These are phyloP conservation scores for Sminthurides bifidus DNA, from an alignment of 1,140 invertebrate species.

Conservation along the genomic window DNA sequence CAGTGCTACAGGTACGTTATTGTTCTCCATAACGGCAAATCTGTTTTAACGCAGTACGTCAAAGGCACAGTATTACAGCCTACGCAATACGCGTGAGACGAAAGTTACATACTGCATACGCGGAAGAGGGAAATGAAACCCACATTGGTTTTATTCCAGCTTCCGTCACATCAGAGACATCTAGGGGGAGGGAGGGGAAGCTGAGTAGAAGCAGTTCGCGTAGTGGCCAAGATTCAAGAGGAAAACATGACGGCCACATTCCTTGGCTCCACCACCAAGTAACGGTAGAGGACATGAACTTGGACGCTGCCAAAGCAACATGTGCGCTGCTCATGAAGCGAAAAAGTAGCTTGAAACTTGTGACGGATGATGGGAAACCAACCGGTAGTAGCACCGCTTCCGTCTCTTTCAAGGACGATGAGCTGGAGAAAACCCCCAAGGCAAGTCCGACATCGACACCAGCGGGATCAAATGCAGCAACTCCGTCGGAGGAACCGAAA, in stretches of 20 bases:
- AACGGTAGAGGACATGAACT: not conserved
- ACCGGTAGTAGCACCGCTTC: not conserved
- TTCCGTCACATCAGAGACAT: slow-evolving; percentile 12
- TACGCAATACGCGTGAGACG: no score
- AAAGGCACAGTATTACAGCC: not conserved
- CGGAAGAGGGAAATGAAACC: no score
- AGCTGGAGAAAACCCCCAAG: not conserved
- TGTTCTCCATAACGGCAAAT: not conserved
- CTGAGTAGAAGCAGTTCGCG: not conserved
- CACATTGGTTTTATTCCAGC: not conserved
- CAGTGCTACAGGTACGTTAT: not conserved
- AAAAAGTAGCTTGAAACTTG: not conserved
- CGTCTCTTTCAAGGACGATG: not conserved
- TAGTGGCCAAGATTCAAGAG: not conserved
- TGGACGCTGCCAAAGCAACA: slow-evolving; percentile 7
- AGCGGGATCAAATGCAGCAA: not conserved
- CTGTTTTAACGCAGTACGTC: not conserved
- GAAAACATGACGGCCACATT: not conserved
- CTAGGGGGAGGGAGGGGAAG: not conserved
- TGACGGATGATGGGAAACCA: not conserved
- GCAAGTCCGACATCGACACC: not conserved
- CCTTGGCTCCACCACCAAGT: not conserved
- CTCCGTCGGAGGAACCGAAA: no score
- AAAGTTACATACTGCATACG: no score
- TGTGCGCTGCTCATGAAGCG: not conserved